phyloP scores from a whole-genome alignment of 1,140 invertebrate genomes.

The Venturia canescens region DNA sequence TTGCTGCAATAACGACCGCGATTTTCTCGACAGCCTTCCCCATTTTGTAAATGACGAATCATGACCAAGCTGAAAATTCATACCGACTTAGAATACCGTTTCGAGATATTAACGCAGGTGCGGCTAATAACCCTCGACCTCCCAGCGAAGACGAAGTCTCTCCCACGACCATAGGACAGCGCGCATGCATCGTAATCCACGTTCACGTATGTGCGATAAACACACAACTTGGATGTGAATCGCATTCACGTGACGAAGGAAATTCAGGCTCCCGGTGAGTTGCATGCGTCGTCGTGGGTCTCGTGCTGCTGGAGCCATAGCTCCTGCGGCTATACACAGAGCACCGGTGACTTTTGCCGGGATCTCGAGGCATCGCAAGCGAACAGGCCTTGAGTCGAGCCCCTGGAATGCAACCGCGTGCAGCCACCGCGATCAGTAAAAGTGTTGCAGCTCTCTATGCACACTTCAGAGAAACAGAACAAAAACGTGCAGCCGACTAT shows the following conservation, averaged over 20 bases:
- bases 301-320: slow-evolving; percentile 32
- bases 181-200: not conserved
- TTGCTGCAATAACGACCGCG: no score
- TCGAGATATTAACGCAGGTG: slow-evolving; percentile 23
- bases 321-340: not conserved
- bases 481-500: slow-evolving; percentile 10
- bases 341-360: slow-evolving; percentile 35
- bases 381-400: slow-evolving; percentile 58
- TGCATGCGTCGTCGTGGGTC: slow-evolving; percentile 34
- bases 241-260: slow-evolving; percentile 37
- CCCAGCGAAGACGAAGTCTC: slow-evolving; percentile 19
- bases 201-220: not conserved
- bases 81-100: not conserved
- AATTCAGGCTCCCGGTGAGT: slow-evolving; percentile 36
- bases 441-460: not conserved
- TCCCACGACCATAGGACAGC: slow-evolving; percentile 27
- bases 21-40: not conserved
- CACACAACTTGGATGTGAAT: slow-evolving; percentile 29
- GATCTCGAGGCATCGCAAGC: not conserved
- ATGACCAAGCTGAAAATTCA: not conserved
- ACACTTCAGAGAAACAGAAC: slow-evolving; percentile 4
- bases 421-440: slow-evolving; percentile 23
- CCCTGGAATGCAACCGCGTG: slow-evolving; percentile 61
- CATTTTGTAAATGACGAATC: not conserved
- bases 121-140: slow-evolving; percentile 44